These are phyloP conservation scores for Microctonus brassicae DNA, from an alignment of 2,888 invertebrate genomes.

Conservation along the genomic window DNA sequence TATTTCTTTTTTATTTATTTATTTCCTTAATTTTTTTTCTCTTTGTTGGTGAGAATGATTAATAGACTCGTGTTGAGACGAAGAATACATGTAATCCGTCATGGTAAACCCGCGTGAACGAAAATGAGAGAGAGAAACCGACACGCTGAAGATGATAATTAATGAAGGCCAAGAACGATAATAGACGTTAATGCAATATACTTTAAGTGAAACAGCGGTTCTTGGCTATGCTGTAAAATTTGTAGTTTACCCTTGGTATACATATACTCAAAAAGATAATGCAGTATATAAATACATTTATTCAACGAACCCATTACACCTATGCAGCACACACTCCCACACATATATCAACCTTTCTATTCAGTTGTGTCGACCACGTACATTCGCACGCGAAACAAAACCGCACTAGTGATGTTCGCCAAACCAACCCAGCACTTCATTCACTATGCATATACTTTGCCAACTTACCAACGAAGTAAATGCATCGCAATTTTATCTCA, in stretches of 20 bases:
- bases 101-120: constrained; percentile 27
- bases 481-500: constrained; percentile 18
- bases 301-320: neutral
- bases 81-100: constrained; percentile 24
- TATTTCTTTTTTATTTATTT: neutral
- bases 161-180: constrained; percentile 42
- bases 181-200: constrained; percentile 48
- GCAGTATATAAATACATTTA: neutral
- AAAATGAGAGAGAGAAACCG: constrained; percentile 43
- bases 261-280: constrained; percentile 4
- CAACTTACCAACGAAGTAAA: constrained; percentile 10
- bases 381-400: neutral
- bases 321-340: neutral
- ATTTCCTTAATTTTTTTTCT: neutral
- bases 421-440: neutral
- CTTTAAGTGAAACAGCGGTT: constrained; percentile 40
- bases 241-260: constrained; percentile 14
- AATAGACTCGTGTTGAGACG: constrained; percentile 12
- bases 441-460: constrained; percentile 8
- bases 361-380: neutral
- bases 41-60: constrained; percentile 10
- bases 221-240: constrained; percentile 22
- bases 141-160: constrained; percentile 37
- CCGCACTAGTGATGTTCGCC: neutral
- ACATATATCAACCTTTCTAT: neutral